Evolutionary conservation across 2,888 invertebrate genomes (phyloP).

Genomic region (Pristionchus arcanus): DNA sequence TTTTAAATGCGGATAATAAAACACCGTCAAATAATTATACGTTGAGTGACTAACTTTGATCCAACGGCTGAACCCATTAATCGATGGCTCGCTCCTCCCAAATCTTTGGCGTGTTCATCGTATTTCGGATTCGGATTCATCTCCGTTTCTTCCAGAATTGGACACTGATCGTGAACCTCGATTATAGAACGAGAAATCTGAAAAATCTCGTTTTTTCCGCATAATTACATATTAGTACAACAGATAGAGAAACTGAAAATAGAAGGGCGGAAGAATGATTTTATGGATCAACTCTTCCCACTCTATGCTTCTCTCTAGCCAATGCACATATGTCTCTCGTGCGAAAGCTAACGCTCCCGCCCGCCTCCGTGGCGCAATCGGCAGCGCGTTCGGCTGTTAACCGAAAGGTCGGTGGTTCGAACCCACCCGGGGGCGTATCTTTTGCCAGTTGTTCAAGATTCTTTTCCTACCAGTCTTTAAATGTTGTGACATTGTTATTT

Average conservation of each 20-base stretch:
- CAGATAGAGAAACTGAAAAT: not conserved
- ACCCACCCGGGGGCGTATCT: slow-evolving; percentile 79
- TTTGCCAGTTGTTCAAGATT: not conserved
- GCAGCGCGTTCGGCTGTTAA: slow-evolving; percentile 98
- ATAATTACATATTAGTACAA: too few relatives aligned
- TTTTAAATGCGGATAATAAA: too few relatives aligned
- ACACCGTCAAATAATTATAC: not conserved
- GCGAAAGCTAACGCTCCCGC: not conserved
- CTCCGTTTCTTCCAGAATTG: slow-evolving; percentile 6
- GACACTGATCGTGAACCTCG: not conserved
- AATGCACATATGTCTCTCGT: not conserved
- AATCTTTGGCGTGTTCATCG: not conserved
- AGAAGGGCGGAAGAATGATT: not conserved
- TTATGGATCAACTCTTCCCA: not conserved
- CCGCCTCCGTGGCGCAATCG: slow-evolving; percentile 71
- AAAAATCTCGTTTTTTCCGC: not conserved
- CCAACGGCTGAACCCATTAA: slow-evolving; percentile 47
- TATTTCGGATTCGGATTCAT: not conserved
- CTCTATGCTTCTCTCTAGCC: not conserved
- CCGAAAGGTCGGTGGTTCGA: slow-evolving; percentile 99
- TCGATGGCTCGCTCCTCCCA: slow-evolving; percentile 18
- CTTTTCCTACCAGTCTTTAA: not conserved
- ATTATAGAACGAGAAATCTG: slow-evolving; percentile 42
- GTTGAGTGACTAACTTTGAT: not conserved
- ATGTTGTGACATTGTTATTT: too few relatives aligned